Conservation (phyloP, 2,113 vertebrate species). For the Orycteropus afer region DNA sequence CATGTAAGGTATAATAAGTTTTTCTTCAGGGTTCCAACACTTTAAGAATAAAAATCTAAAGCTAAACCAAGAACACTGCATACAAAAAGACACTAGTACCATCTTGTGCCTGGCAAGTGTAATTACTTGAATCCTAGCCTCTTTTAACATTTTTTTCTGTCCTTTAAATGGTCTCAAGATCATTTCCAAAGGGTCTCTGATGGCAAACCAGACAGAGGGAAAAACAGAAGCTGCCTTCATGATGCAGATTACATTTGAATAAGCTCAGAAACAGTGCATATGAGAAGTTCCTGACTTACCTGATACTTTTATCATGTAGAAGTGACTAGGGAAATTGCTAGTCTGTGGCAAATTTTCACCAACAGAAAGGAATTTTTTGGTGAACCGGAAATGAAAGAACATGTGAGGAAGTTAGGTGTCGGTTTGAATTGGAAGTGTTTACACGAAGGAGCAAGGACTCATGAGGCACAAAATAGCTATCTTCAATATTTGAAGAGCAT, state of each 20-base stretch:
- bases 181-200: neutral
- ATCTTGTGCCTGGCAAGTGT: neutral
- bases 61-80: neutral
- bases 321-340: neutral
- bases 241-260: neutral
- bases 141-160: neutral
- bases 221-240: neutral
- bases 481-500: neutral
- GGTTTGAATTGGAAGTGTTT: neutral
- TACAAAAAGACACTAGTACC: neutral
- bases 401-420: neutral
- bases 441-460: neutral
- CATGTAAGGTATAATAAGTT: neutral
- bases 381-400: neutral
- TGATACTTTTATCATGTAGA: neutral
- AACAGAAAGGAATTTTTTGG: neutral
- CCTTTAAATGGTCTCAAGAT: neutral
- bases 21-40: neutral
- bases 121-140: neutral
- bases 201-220: neutral
- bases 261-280: neutral
- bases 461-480: neutral
- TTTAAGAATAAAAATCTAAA: slow-evolving; percentile 28
- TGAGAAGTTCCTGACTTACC: neutral
- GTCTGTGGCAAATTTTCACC: neutral